Conservation (phyloP, 2,113 vertebrate genomes). For the Micromys minutus region DNA sequence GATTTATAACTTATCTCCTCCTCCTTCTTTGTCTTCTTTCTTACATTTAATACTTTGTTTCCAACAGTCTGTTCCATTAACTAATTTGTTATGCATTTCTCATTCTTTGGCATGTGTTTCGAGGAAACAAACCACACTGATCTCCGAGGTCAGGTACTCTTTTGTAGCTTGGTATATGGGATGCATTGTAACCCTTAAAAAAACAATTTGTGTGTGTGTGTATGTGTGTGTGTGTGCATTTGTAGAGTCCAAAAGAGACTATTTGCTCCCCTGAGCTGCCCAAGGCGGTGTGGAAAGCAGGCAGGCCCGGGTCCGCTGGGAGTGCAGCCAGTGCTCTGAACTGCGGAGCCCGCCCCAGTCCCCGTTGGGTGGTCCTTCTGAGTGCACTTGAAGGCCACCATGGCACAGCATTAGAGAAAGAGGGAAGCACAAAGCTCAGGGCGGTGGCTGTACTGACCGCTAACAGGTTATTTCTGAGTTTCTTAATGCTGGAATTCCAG, state of each 20-base stretch:
- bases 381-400: background rate
- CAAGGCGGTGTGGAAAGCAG: background rate
- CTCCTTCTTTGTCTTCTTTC: background rate
- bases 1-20: background rate
- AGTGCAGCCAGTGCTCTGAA: background rate
- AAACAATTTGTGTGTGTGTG: background rate
- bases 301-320: background rate
- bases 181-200: background rate
- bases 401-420: background rate
- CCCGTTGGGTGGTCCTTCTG: background rate
- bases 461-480: background rate
- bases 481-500: background rate
- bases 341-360: background rate
- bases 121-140: background rate
- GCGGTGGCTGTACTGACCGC: background rate
- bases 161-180: background rate
- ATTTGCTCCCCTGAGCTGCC: background rate
- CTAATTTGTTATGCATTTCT: background rate
- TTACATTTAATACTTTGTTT: constrained; percentile 16
- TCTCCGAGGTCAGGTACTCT: background rate
- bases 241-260: background rate
- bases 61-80: background rate
- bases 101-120: background rate
- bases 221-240: background rate
- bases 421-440: background rate